Evolutionary conservation across 2,888 invertebrate genomes (phyloP).

Genomic region (Lutraria lutraria): DNA sequence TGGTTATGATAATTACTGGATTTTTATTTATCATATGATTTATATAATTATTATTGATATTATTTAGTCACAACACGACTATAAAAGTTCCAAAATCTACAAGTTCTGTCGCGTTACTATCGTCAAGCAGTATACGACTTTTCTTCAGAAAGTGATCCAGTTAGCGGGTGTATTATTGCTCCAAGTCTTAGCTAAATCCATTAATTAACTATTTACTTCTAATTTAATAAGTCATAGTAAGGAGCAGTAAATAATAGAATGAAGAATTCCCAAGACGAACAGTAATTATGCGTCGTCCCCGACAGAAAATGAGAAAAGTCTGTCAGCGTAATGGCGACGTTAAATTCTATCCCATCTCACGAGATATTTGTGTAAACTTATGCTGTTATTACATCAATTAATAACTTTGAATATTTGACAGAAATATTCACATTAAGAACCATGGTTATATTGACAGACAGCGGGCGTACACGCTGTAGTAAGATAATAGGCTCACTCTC

Average conservation of each 20-base stretch:
- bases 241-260: constrained; percentile 63
- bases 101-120: constrained; percentile 24
- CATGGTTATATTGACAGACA: not conserved
- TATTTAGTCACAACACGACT: too few species aligned
- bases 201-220: constrained; percentile 78
- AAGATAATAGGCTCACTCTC: too few species aligned
- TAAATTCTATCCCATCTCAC: constrained; percentile 24
- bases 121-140: constrained; percentile 10
- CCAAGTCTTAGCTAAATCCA: constrained; percentile 71
- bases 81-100: too few species aligned
- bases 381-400: not conserved
- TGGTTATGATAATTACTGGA: too few species aligned
- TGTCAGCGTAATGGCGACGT: constrained; percentile 35
- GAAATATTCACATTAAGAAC: not conserved
- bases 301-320: constrained; percentile 50
- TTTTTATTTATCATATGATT: too few species aligned
- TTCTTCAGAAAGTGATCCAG: constrained; percentile 29
- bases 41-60: too few species aligned
- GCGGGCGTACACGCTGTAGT: too few species aligned
- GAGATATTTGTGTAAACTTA: constrained; percentile 2
- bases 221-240: constrained; percentile 75
- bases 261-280: constrained; percentile 51
- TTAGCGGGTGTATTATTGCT: constrained; percentile 53
- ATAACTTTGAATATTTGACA: not conserved
- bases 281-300: constrained; percentile 43